Percentiles rank a stretch among this genome's conserved stretches.
phyloP scores from a whole-genome alignment of 2,113 vertebrate genomes.

The Nesospiza acunhae region DNA sequence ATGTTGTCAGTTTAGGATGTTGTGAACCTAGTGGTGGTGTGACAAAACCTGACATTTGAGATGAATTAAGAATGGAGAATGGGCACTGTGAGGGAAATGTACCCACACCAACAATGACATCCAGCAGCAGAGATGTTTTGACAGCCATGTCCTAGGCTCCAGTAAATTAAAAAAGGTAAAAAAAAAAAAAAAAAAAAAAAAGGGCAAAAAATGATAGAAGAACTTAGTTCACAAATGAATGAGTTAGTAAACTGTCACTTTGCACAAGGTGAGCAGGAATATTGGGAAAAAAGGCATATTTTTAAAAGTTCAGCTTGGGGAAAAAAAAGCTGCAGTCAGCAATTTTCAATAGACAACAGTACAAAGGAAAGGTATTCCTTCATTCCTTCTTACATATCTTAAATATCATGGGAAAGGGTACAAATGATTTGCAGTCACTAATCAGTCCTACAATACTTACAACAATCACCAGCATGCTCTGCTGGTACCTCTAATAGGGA shows the following conservation, averaged over 20 bases:
- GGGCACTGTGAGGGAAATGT: not conserved
- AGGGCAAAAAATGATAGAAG: not conserved
- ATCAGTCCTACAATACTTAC: not conserved
- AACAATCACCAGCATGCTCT: not conserved
- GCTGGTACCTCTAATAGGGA: not conserved
- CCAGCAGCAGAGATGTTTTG: not conserved
- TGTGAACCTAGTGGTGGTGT: not conserved
- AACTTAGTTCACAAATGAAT: not conserved
- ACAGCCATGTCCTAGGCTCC: not conserved
- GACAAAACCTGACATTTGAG: not conserved
- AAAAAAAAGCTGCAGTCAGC: not conserved
- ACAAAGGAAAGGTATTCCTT: not conserved
- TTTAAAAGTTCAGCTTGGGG: not conserved
- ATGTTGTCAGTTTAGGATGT: not conserved
- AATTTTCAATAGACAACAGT: not conserved
- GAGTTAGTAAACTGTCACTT: not conserved
- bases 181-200: no score
- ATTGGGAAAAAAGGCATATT: not conserved
- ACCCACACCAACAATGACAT: not conserved
- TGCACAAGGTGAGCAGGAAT: not conserved
- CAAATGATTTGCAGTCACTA: not conserved
- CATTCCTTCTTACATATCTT: not conserved
- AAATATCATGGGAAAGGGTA: not conserved
- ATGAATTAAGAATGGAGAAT: not conserved
- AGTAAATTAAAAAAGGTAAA: not conserved